Base-by-base conservation (phyloP, 2,888 invertebrate species). In the Linnaemya vulpina region DNA sequence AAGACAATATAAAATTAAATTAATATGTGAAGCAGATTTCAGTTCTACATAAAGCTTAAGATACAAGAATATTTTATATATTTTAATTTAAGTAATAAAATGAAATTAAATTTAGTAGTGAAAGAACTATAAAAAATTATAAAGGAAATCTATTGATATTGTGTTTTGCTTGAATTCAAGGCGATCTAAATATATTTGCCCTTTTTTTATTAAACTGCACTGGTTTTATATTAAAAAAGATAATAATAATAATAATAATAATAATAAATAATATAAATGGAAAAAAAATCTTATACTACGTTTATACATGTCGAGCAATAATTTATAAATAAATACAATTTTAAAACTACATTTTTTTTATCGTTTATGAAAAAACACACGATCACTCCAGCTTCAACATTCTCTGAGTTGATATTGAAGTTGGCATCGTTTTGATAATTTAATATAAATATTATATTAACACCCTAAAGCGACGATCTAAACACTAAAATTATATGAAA, bases 361-460 rank as follows among this genome's bases (percentile, higher is more conserved):
- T 58, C 9, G 10, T 60, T 43, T 20, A n/a, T 51, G 2, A 17
- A 20, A 40, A 35, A 17, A 60, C 35, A 9, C 20, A 38, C 51
- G 35, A 38, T 30, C 30, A 30, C n/a, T 62, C 51, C 22, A 38
- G 22, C 53, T 51, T 8, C 38, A 55, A 38, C 17, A 38, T 38
- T 9, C 1, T 25, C 25, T 51, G 38, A 63, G 7, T 22, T 20
- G 35, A 7, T 40, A 38, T 43, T 11, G 25, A 35, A 60, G 8
- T 49, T n/a, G 25, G 22, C 25, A 51, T 68, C 75, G 25, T 63
- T 1, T 55, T 35, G 13, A 75, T 79, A 75, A 51, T 79, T 74
- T 84, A 84, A 84, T 84, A 84, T 84, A 84, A 81, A 84, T 84
- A 78, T 84, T 84, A 84, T 84, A 84, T 84, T 84, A 84, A 78